Base-by-base conservation (phyloP, 2,113 vertebrate genomes). In the Trogon surrucura region DNA sequence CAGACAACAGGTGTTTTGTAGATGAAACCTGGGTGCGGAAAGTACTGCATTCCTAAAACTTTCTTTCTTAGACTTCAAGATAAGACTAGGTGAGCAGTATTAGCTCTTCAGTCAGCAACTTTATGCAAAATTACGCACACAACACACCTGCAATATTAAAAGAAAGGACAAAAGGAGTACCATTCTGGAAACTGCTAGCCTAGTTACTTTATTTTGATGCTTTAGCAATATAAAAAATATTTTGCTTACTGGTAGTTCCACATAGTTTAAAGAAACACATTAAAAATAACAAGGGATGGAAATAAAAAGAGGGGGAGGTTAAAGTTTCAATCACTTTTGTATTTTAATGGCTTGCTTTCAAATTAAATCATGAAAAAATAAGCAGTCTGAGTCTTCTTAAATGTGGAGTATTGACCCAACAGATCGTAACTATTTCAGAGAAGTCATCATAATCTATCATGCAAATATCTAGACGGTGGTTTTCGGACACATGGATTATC, bases 401-500 rank as follows among this genome's bases (percentile, higher is more conserved):
- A 78, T 36, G 22, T 32, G 36, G 12, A 64, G 9, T 61, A 89
- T 67, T 94, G 69, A 95, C 57, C 38, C 47, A 89, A 81, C 27
- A 85, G 41, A 87, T 84, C 8, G 0, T 65, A 90, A 91, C 44
- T 95, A 34, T 71, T 95, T 73, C 19, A 5, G 73, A 93, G 50
- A 93, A 92, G 67, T 83, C 80, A 89, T 88, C 66, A 50, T 73
- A 80, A 87, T 67, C 78, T 86, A 71, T 80, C 36, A 87, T 26
- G 30, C 18, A 81, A 90, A 78, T 83, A 81, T 64, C n/a, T 87
- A 23, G 9, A 5, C n/a, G 67, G 51, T 80, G 34, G 6, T 51
- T 88, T 95, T 89, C 57, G 89, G 74, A 92, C 13, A 44, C 58
- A 88, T 54, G 64, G 92, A 83, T 94, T 94, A 89, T 57, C 85